Evolutionary conservation across 2,797 vertebrate species (phyloP).

Genomic region (Amniataba percoides): DNA sequence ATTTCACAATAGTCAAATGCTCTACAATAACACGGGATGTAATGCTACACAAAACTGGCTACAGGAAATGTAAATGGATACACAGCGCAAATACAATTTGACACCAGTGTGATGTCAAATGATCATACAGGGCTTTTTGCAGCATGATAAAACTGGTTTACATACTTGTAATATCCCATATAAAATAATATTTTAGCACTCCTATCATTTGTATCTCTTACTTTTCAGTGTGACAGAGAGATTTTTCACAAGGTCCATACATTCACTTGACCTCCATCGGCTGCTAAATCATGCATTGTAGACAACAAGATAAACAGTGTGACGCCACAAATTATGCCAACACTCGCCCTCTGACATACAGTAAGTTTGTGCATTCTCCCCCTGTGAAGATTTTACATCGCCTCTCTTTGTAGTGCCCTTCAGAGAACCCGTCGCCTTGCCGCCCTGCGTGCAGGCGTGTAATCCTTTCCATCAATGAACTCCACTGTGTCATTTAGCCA

Average conservation of each 20-base stretch:
- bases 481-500: constrained; percentile 83
- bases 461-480: constrained; percentile 86
- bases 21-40: constrained; percentile 62
- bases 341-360: constrained; percentile 54
- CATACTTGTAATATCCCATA: not conserved
- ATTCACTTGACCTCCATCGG: constrained; percentile 17
- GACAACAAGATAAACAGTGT: constrained; percentile 51
- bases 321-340: constrained; percentile 54
- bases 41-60: constrained; percentile 45
- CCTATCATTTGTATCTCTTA: not conserved
- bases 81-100: constrained; percentile 19
- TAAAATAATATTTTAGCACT: not conserved
- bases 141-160: constrained; percentile 10
- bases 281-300: constrained; percentile 39
- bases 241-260: not conserved
- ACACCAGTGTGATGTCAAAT: constrained; percentile 43
- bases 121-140: constrained; percentile 5
- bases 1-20: constrained; percentile 58
- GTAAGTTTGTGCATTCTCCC: constrained; percentile 47
- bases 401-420: constrained; percentile 75
- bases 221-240: not conserved
- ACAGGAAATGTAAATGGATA: constrained; percentile 66
- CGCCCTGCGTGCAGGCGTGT: constrained; percentile 76
- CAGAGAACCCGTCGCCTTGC: constrained; percentile 67
- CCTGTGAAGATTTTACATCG: constrained; percentile 58